Evolutionary conservation across 1,140 invertebrate genomes (phyloP), one percentile per base, ranked within the genome.

Genomic region (Mizuhopecten yessoensis): DNA sequence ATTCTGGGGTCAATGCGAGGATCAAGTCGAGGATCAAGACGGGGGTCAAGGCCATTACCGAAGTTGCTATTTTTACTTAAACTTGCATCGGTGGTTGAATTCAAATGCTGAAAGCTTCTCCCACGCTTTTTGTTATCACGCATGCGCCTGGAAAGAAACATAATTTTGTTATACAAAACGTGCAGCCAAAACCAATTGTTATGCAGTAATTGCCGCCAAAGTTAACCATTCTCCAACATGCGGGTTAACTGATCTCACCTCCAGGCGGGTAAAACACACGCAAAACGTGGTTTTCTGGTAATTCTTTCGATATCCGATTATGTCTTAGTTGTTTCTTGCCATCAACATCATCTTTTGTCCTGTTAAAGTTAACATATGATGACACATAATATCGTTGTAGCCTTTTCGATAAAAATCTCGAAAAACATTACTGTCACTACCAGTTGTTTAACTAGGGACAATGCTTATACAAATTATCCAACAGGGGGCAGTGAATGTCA

Each of bases 21-120:
- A 34, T 88, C 87, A 34, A 86, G 86, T 33, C 29, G 34, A 0
- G 86, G 75, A 42, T 90, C 89, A 49, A 90, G 29, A 15, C 87
- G 39, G 7, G 91, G 91, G 75, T 92, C 91, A 20, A 90, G 42
- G 20, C 89, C 91, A 89, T 92, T 90, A 36, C 90, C 57, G 9
- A 90, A 49, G 11, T 90, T 92, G 36, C 91, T 92, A 29, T 87
- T 88, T 89, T 90, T 92, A n/a, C 90, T 75, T 0, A 90, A 20
- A 42, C 91, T 92, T 34, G 91, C 86, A 36, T 92, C 91, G 1
- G 88, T 92, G 10, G 34, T 75, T n/a, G 87, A 33, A 17, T 75
- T 34, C 33, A 90, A 57, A 88, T 57, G 86, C 86, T 90, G 49
- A 88, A 92, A 89, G 13, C 91, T 49, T 29, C 89, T 49, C 34